Evolutionary conservation across 2,888 invertebrate genomes (phyloP), one percentile per base, ranked within the genome.

Genomic region (Ochlodes sylvanus): DNA sequence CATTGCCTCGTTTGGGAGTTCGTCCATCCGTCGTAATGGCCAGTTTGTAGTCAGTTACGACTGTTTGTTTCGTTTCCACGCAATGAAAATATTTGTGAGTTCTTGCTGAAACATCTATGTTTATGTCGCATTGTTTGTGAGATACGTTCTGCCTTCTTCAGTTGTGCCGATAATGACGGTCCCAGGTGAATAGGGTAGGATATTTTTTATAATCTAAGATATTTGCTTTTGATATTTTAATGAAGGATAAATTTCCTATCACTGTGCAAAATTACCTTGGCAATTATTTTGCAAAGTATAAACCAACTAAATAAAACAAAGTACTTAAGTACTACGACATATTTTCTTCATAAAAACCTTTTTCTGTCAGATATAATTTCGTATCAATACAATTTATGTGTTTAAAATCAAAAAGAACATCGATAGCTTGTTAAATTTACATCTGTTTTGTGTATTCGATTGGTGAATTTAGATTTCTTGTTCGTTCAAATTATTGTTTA

Each of bases 61-160:
- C 86, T 83, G 75, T 86, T 89, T 89, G 87, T 88, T 79, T 74
- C 76, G 60, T 54, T 54, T 38, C 72, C 75, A 76, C 79, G 73
- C 77, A 82, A 82, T 79, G 81, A 84, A 83, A 88, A 89, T 83
- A 82, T 81, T 84, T 80, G 80, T 82, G 75, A 52, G 52, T 52
- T 52, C 52, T 74, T 76, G 76, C 79, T 83, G 82, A 82, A 84
- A 80, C 80, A 82, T 80, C 81, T 81, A 84, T 81, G 75, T 89
- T 90, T 90, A 91, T 90, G 89, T 84, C 71, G 84, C 80, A 90
- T 91, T 91, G 90, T 91, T 79, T 81, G 71, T 67, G 32, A 77
- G 79, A 79, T 80, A 79, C 80, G 83, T 81, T 79, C 74, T 80
- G 79, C 81, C 86, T 86, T 34, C 34, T 34, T 55, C 34, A 15